Conservation (phyloP, 1,140 invertebrate species). For the Drosophila mauritiana region DNA sequence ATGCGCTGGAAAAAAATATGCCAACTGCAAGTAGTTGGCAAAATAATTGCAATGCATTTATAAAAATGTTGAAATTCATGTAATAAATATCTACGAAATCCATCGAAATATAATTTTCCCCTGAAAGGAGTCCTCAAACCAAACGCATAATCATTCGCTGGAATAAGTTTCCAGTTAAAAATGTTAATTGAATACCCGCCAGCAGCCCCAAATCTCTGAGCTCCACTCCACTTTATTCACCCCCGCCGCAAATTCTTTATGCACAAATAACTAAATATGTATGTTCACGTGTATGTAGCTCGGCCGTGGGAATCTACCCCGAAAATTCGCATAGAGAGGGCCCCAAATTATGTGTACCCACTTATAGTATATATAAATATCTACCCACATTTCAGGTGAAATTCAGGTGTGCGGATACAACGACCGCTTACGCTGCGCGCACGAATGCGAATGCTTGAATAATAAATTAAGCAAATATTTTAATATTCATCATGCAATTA, state of each 20-base stretch:
- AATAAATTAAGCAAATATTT: slow-evolving; percentile 84
- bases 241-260: slow-evolving; percentile 47
- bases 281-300: slow-evolving; percentile 22
- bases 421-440: slow-evolving; percentile 52
- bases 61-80: too few species aligned
- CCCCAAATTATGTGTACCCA: slow-evolving; percentile 13
- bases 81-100: background rate
- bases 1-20: background rate
- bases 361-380: slow-evolving; percentile 1
- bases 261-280: slow-evolving; percentile 75
- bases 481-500: slow-evolving; percentile 84
- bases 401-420: slow-evolving; percentile 22
- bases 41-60: too few species aligned
- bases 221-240: slow-evolving; percentile 10
- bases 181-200: slow-evolving; percentile 45
- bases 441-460: slow-evolving; percentile 74
- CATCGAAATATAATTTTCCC: background rate
- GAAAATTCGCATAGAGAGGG: slow-evolving; percentile 49
- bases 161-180: slow-evolving; percentile 37
- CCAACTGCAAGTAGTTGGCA: background rate
- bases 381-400: slow-evolving; percentile 24
- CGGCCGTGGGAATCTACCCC: slow-evolving; percentile 20
- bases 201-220: slow-evolving; percentile 18
- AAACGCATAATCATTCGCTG: slow-evolving; percentile 20
- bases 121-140: background rate